Conservation (phyloP, 2,797 vertebrate species). For the Macrochelys suwanniensis region DNA sequence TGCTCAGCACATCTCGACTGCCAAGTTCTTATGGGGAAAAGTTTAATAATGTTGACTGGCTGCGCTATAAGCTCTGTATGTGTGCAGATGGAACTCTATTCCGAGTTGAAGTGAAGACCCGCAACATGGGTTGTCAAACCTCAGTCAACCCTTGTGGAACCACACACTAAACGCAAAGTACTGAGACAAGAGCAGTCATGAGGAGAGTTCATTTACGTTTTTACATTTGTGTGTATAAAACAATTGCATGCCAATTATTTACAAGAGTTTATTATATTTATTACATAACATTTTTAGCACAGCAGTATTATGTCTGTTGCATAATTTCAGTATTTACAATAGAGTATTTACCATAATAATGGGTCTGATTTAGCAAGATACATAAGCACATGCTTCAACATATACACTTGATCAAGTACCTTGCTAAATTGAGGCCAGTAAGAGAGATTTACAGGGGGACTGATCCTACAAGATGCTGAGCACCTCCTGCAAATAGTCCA, state of each 20-base stretch:
- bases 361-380: background rate
- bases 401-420: background rate
- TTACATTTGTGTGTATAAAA: slow-evolving; percentile 48
- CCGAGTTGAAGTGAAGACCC: slow-evolving; percentile 92
- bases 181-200: background rate
- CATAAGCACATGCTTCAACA: background rate
- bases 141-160: slow-evolving; percentile 92
- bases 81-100: slow-evolving; percentile 96
- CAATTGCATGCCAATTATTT: slow-evolving; percentile 67
- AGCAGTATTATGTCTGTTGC: background rate
- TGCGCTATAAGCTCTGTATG: slow-evolving; percentile 98
- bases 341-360: background rate
- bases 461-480: background rate
- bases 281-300: slow-evolving; percentile 38
- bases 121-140: slow-evolving; percentile 96
- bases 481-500: background rate
- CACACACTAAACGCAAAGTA: slow-evolving; percentile 75
- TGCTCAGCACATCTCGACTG: slow-evolving; percentile 91
- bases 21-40: slow-evolving; percentile 88
- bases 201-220: background rate
- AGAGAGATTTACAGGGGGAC: background rate
- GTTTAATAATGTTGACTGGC: slow-evolving; percentile 85
- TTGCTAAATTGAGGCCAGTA: background rate
- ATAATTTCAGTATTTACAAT: slow-evolving; percentile 20
- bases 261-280: slow-evolving; percentile 57